Percentiles rank a stretch among this genome's conserved stretches.
phyloP scores from a whole-genome alignment of 2,113 vertebrate species.

The Sebastes schlegelii region DNA sequence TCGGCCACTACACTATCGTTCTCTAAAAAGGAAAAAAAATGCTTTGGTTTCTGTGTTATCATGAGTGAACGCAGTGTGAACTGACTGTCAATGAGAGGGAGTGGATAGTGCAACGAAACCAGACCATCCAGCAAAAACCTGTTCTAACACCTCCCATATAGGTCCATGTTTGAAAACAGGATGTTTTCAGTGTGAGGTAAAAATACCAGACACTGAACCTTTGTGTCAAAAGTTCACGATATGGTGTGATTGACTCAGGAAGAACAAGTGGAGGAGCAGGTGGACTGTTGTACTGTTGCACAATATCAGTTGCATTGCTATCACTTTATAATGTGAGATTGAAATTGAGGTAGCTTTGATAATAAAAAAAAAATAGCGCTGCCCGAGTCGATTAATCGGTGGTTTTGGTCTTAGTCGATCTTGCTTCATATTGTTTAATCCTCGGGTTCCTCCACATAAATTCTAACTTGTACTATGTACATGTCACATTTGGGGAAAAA shows the following conservation, averaged over 20 bases:
- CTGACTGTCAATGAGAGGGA: constrained; percentile 44
- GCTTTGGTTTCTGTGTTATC: constrained; percentile 27
- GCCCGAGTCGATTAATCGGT: no score
- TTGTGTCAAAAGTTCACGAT: not conserved
- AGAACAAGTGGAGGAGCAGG: not conserved
- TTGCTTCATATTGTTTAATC: constrained; percentile 2
- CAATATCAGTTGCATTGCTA: not conserved
- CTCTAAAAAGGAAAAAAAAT: constrained; percentile 5
- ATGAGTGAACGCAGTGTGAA: constrained; percentile 11
- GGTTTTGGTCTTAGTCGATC: no score
- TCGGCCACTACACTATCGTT: constrained; percentile 11
- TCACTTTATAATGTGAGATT: not conserved
- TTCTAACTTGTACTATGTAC: not conserved
- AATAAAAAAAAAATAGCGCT: constrained; percentile 1
- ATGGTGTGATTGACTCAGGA: not conserved
- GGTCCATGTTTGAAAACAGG: not conserved
- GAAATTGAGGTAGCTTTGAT: not conserved
- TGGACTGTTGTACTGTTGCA: constrained; percentile 12
- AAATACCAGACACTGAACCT: not conserved
- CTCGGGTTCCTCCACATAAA: not conserved
- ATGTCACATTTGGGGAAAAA: constrained; percentile 17
- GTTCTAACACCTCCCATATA: not conserved
- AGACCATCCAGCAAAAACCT: constrained; percentile 6
- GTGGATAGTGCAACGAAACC: constrained; percentile 4
- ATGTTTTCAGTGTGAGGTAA: not conserved